phyloP scores from a whole-genome alignment of 2,888 invertebrate genomes.

The Stomorhina lunata region DNA sequence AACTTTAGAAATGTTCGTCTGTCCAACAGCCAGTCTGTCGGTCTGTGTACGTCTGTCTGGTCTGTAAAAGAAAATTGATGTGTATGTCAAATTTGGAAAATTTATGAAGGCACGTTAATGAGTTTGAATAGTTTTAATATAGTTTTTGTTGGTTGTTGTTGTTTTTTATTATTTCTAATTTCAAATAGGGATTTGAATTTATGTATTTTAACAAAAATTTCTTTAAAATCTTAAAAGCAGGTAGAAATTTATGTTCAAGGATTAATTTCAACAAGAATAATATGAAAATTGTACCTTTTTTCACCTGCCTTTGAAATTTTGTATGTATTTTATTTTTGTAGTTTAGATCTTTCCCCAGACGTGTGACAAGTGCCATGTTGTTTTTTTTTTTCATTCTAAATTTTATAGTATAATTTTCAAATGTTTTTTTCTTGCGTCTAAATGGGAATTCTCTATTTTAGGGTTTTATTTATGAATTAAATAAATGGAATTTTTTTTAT shows the following conservation, averaged over 20 bases:
- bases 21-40: too few species aligned
- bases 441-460: neutral
- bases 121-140: constrained; percentile 40
- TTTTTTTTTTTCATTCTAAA: neutral
- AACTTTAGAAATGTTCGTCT: too few species aligned
- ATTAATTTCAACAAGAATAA: constrained; percentile 11
- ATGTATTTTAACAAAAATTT: neutral
- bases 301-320: constrained; percentile 44
- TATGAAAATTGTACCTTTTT: constrained; percentile 20
- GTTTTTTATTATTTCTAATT: neutral
- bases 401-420: neutral
- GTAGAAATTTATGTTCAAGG: constrained; percentile 35
- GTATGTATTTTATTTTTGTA: neutral
- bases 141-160: neutral
- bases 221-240: neutral
- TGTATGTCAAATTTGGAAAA: constrained; percentile 61
- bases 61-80: constrained; percentile 29
- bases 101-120: constrained; percentile 63
- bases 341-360: neutral
- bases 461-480: constrained; percentile 20
- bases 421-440: neutral
- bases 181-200: neutral
- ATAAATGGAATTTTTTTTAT: too few species aligned
- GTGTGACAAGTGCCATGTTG: constrained; percentile 46
- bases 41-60: too few species aligned